A percentile compares a stretch with the other conserved stretches of the same genome.
These are phyloP conservation scores for Slavum lentiscoides DNA, from an alignment of 2,888 invertebrate genomes.

Conservation along the genomic window DNA sequence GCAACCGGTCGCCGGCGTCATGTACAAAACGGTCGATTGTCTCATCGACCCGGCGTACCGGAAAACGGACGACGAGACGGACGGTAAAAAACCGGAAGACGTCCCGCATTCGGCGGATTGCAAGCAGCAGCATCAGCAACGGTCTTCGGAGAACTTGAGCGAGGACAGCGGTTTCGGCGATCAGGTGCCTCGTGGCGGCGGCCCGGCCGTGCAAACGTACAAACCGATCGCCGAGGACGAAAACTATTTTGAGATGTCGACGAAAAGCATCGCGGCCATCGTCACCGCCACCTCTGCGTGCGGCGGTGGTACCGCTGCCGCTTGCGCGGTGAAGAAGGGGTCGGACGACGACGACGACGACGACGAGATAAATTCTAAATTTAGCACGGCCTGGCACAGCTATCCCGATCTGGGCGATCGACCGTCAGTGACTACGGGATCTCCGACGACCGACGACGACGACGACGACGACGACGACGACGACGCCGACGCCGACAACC, in stretches of 20 bases:
- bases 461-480: neutral
- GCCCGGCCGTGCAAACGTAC: slow-evolving; percentile 48
- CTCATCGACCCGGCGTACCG: slow-evolving; percentile 55
- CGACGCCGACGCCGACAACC: neutral
- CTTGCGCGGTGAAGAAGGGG: slow-evolving; percentile 53
- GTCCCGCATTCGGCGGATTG: slow-evolving; percentile 54
- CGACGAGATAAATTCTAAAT: slow-evolving; percentile 56
- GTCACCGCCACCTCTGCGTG: slow-evolving; percentile 53
- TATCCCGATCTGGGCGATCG: slow-evolving; percentile 58
- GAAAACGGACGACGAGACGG: slow-evolving; percentile 56
- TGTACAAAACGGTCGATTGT: slow-evolving; percentile 58
- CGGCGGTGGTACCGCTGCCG: slow-evolving; percentile 48
- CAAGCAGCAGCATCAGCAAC: slow-evolving; percentile 44
- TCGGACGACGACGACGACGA: slow-evolving; percentile 58
- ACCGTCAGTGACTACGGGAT: slow-evolving; percentile 55
- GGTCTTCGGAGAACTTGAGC: slow-evolving; percentile 75
- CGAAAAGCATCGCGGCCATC: slow-evolving; percentile 54
- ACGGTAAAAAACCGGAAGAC: slow-evolving; percentile 58
- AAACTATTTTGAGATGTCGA: slow-evolving; percentile 54
- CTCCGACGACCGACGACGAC: slow-evolving; percentile 35
- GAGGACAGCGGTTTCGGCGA: slow-evolving; percentile 72
- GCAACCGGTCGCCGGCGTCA: slow-evolving; percentile 42
- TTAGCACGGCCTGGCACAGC: slow-evolving; percentile 59
- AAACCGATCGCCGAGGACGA: slow-evolving; percentile 55
- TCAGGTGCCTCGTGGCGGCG: slow-evolving; percentile 55